Base-by-base conservation (phyloP, 2,888 invertebrate genomes). In the Leucophenga montana region DNA sequence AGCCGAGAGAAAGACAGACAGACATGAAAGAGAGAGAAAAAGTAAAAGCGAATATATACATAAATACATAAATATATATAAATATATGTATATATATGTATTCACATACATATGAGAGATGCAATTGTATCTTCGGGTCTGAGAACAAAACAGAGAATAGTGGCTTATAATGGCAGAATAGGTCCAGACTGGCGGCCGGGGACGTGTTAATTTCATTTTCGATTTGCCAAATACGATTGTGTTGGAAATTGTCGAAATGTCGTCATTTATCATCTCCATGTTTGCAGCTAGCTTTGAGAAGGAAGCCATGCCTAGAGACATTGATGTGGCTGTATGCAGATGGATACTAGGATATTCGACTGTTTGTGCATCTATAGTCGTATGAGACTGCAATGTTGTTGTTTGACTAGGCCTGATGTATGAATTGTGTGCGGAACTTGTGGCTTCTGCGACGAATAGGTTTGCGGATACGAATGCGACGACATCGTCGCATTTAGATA, bases 201-300 rank as follows among this genome's bases (percentile, higher is more conserved):
- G 68, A 68, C 72, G 80, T 79, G 77, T 81, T 85, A 83, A 85
- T 86, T 84, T 86, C 82, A 77, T 79, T 84, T 84, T 82, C 84
- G 75, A 83, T 82, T 84, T 83, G 80, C 76, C 78, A 81, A 79
- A 82, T 80, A 79, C 73, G 77, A 77, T 76, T 84, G 77, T 73
- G 74, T 78, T 78, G 83, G 76, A 83, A 84, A 85, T 83, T 84
- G 80, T 78, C 78, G 75, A 80, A 77, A 82, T 77, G 78, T 78
- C 80, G 78, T 80, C 85, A 86, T 86, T 85, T 85, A 85, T 85
- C 85, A 85, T 85, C 80, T 83, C 77, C 80, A 82, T 77, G 64
- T 66, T 46, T 56, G 44, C 66, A 59, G 20, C 44, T 22, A 53
- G 22, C 59, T 67, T 56, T 39, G 16, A 20, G 61, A 44, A 27